Conservation (phyloP, 2,888 invertebrate genomes). For the Achlya flavicornis region DNA sequence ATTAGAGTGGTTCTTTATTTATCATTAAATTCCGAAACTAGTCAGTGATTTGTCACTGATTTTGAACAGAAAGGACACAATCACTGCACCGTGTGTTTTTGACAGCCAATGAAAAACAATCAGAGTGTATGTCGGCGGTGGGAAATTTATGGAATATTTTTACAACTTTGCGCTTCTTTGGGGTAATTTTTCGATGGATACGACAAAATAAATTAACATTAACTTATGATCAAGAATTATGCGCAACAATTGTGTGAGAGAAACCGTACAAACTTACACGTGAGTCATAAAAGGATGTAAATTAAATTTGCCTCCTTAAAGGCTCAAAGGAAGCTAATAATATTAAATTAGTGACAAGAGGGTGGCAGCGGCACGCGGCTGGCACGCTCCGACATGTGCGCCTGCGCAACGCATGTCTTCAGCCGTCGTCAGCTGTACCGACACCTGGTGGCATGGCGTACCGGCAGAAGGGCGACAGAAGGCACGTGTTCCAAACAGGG, state of each 20-base stretch:
- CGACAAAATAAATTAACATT: neutral
- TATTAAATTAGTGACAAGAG: conserved; percentile 40
- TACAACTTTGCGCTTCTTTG: too few species aligned
- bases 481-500: conserved; percentile 25
- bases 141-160: too few species aligned
- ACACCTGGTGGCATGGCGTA: conserved; percentile 57
- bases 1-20: too few species aligned
- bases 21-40: too few species aligned
- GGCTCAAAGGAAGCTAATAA: conserved; percentile 41
- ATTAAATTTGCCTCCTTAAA: conserved; percentile 17
- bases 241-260: neutral
- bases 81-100: too few species aligned
- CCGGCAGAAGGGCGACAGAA: conserved; percentile 14
- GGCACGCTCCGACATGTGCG: conserved; percentile 65
- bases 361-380: conserved; percentile 60
- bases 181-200: neutral
- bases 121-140: too few species aligned
- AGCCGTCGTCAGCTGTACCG: conserved; percentile 59
- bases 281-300: conserved; percentile 11
- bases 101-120: too few species aligned
- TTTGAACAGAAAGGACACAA: too few species aligned
- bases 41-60: too few species aligned
- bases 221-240: neutral
- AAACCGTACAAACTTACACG: conserved; percentile 12
- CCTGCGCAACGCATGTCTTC: conserved; percentile 28